Evolutionary conservation across 2,888 invertebrate species (phyloP).

Genomic region (Synanthedon myopaeformis): DNA sequence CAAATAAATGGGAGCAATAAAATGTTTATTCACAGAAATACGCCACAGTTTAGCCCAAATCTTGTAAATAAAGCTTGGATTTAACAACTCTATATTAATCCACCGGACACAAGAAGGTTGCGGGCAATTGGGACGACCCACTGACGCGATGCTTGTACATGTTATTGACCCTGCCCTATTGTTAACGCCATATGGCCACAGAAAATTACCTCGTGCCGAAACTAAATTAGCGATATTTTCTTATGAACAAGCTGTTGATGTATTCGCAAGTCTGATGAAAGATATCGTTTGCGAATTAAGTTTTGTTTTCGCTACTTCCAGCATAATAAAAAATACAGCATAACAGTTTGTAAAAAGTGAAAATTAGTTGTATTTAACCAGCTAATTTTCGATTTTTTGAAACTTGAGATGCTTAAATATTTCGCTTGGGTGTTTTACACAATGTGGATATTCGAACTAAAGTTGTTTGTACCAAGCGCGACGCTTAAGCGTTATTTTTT

Average conservation of each 20-base stretch:
- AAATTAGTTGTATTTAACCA: neutral
- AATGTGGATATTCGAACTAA: neutral
- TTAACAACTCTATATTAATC: conserved; percentile 34
- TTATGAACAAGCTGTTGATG: neutral
- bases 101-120: conserved; percentile 35
- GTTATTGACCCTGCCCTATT: conserved; percentile 66
- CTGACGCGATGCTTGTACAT: conserved; percentile 51
- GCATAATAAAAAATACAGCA: neutral
- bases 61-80: too few species aligned
- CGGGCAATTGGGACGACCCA: conserved; percentile 54
- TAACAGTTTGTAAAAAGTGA: too few species aligned
- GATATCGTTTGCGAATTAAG: conserved; percentile 1
- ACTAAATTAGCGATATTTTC: conserved; percentile 36
- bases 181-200: conserved; percentile 57
- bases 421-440: neutral
- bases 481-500: too few species aligned
- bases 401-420: neutral
- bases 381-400: neutral
- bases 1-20: too few species aligned
- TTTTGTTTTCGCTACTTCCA: neutral
- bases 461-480: too few species aligned
- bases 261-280: conserved; percentile 11
- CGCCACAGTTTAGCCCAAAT: too few species aligned
- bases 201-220: conserved; percentile 35
- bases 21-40: too few species aligned